A percentile compares a stretch with the other conserved stretches of the same genome.
phyloP scores from a whole-genome alignment of 2,113 vertebrate genomes.

The Podarcis raffonei region DNA sequence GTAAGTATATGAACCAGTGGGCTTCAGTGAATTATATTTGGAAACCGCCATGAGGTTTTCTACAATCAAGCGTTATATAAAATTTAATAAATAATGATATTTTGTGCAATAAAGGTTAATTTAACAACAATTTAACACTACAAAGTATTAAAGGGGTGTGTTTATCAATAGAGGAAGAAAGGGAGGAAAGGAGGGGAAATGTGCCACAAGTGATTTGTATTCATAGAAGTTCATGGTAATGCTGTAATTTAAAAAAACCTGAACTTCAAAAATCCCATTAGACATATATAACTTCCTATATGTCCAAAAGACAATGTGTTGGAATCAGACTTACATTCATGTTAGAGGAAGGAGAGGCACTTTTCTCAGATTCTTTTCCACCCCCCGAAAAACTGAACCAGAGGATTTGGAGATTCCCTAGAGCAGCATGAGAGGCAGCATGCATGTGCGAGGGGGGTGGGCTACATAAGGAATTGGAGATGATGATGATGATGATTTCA shows the following conservation, averaged over 20 bases:
- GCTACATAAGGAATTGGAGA: too few species aligned
- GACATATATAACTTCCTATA: background rate
- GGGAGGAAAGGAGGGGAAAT: too few species aligned
- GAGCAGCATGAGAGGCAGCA: background rate
- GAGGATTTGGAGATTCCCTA: background rate
- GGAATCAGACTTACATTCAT: background rate
- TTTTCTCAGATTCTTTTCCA: background rate
- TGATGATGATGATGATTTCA: too few species aligned
- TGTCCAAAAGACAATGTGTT: background rate
- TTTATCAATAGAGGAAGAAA: background rate
- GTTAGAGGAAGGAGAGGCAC: background rate
- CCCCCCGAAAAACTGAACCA: background rate
- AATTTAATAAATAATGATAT: too few species aligned
- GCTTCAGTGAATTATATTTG: background rate
- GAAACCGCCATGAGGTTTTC: too few species aligned
- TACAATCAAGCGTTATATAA: too few species aligned
- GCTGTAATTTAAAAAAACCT: background rate
- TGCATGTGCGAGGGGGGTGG: background rate
- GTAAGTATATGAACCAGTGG: conserved; percentile 67
- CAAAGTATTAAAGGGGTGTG: background rate
- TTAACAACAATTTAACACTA: background rate
- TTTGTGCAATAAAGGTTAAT: background rate
- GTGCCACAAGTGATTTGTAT: too few species aligned
- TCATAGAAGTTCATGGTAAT: background rate
- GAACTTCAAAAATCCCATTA: background rate